Base-by-base conservation (phyloP, 2,113 vertebrate genomes). In the Rhombomys opimus region DNA sequence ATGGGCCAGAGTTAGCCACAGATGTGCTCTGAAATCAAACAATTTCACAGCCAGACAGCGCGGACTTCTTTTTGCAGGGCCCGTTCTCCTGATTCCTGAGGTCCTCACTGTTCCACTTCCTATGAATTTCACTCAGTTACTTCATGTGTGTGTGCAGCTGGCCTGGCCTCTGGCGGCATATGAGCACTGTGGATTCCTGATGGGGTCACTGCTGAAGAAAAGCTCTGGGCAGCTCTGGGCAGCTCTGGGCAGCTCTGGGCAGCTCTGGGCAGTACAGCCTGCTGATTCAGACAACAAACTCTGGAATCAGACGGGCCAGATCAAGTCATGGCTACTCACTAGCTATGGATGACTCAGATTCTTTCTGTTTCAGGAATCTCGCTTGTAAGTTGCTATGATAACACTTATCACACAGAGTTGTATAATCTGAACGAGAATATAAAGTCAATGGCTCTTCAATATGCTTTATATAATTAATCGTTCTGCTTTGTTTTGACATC, bases 401-500 rank as follows among this genome's bases (percentile, higher is more conserved):
- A 41, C 41, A 90, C 5, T 23, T 54, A 54, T 87, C 65, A 86
- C 12, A 30, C 0, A 52, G 25, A 61, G 14, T 25, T 84, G 3
- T 46, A 72, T 80, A 25, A 95, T 73, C 7, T 13, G 90, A 84
- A 38, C 15, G 85, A 59, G 23, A 81, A 87, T 25, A 65, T 32
- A 61, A 75, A 87, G 67, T 32, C 61, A 9, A 82, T 27, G 1
- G 5, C 32, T 61, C 68, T 87, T 91, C 50, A 72, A 61, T 50
- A 8, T 72, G 61, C 35, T 75, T 80, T 38, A 93, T 76, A 20
- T 32, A 59, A 80, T 80, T 59, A 59, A 80, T 80, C 46, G 92
- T 20, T 86, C 23, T 92, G 57, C 25, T 92, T 85, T 82, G 88
- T 89, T 94, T 92, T 81, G 54, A 94, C 35, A 38, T 59, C n/a